A percentile compares a stretch with the other conserved stretches of the same genome.
Conservation (phyloP, 2,888 invertebrate genomes). For the Miltochrista miniata region DNA sequence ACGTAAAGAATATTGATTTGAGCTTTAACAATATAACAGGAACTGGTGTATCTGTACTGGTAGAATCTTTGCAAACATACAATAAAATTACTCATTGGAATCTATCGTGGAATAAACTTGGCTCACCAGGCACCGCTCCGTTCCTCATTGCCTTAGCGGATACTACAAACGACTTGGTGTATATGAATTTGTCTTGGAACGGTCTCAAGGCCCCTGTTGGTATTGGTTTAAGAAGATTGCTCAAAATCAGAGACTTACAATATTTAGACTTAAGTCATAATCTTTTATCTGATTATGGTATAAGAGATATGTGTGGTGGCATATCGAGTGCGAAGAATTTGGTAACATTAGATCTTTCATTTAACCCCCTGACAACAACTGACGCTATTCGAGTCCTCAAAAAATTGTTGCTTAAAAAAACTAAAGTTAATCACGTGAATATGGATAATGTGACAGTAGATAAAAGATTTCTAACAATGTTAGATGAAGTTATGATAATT, state of each 20-base stretch:
- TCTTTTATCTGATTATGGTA: conserved; percentile 48
- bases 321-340: conserved; percentile 51
- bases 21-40: conserved; percentile 56
- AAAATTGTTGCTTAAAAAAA: conserved; percentile 40
- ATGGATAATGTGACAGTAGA: conserved; percentile 58
- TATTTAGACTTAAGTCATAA: conserved; percentile 59
- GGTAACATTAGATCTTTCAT: conserved; percentile 54
- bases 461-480: conserved; percentile 40
- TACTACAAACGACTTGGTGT: conserved; percentile 43
- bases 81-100: conserved; percentile 55
- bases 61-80: conserved; percentile 52
- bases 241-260: conserved; percentile 44
- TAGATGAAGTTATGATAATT: conserved; percentile 36
- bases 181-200: conserved; percentile 64
- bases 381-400: conserved; percentile 52
- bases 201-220: conserved; percentile 23
- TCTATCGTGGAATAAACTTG: conserved; percentile 64
- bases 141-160: conserved; percentile 48
- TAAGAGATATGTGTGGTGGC: conserved; percentile 21
- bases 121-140: conserved; percentile 37
- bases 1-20: conserved; percentile 48
- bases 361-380: conserved; percentile 52
- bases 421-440: conserved; percentile 48
- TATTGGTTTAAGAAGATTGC: conserved; percentile 41
- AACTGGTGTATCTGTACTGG: conserved; percentile 43